phyloP scores from a whole-genome alignment of 2,113 vertebrate species.

The Cynopterus brachyotis region DNA sequence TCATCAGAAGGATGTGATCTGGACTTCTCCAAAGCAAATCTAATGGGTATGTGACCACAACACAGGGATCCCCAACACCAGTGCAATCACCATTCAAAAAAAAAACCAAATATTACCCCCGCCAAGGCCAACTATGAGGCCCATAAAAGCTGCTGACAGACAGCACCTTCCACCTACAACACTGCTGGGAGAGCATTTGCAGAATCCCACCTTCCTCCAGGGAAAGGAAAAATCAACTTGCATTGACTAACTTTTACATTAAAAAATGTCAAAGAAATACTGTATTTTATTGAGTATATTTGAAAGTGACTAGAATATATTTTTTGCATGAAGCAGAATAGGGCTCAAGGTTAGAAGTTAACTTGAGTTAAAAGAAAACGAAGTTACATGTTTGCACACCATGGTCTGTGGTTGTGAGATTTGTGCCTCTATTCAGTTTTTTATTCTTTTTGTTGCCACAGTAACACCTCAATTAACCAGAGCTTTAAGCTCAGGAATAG shows the following conservation, averaged over 20 bases:
- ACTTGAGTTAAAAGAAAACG: slow-evolving; percentile 29
- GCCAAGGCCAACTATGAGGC: neutral
- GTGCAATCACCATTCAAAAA: neutral
- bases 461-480: slow-evolving; percentile 40
- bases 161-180: neutral
- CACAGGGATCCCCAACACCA: neutral
- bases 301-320: slow-evolving; percentile 27
- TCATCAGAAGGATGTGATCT: neutral
- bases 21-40: neutral
- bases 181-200: neutral
- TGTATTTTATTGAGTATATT: neutral
- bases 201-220: neutral
- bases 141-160: neutral
- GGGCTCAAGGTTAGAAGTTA: slow-evolving; percentile 30
- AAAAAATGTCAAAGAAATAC: neutral
- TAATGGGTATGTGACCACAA: neutral
- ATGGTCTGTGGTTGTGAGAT: neutral
- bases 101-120: neutral
- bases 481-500: neutral
- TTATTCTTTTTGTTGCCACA: slow-evolving; percentile 14
- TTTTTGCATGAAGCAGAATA: slow-evolving; percentile 27
- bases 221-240: neutral
- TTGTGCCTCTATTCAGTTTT: neutral
- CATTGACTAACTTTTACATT: neutral
- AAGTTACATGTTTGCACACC: slow-evolving; percentile 30